Evolutionary conservation across 2,888 invertebrate species (phyloP).

Genomic region (Rhyacophila evoluta): DNA sequence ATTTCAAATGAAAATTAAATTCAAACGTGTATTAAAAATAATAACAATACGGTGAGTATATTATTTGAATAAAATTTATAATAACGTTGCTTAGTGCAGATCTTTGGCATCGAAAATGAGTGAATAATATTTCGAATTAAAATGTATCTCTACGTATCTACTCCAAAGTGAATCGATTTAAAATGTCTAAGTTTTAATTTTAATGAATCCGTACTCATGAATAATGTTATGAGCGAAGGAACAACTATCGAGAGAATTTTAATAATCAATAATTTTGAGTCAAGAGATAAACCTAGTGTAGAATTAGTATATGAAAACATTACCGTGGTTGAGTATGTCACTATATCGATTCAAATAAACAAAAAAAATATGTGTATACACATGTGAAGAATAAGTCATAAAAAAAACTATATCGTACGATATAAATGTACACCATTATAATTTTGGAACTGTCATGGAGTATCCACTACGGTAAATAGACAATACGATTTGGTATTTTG

Average conservation of each 20-base stretch:
- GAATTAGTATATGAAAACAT: not conserved
- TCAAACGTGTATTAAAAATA: not conserved
- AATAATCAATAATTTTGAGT: not conserved
- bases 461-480: constrained; percentile 31
- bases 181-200: constrained; percentile 54
- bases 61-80: not conserved
- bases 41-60: not conserved
- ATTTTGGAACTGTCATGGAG: not conserved
- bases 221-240: not conserved
- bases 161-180: constrained; percentile 53
- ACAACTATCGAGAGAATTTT: not conserved
- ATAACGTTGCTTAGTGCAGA: constrained; percentile 42
- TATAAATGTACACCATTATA: too few species aligned
- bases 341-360: too few species aligned
- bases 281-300: not conserved
- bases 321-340: not conserved
- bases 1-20: too few species aligned
- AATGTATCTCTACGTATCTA: constrained; percentile 34
- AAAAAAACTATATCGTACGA: too few species aligned
- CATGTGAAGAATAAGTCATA: too few species aligned
- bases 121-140: constrained; percentile 47
- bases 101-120: constrained; percentile 54
- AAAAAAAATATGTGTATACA: too few species aligned
- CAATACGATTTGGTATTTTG: constrained; percentile 43
- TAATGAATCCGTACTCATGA: constrained; percentile 30